Evolutionary conservation across 2,113 vertebrate species (phyloP).

Genomic region (Rhea americana): DNA sequence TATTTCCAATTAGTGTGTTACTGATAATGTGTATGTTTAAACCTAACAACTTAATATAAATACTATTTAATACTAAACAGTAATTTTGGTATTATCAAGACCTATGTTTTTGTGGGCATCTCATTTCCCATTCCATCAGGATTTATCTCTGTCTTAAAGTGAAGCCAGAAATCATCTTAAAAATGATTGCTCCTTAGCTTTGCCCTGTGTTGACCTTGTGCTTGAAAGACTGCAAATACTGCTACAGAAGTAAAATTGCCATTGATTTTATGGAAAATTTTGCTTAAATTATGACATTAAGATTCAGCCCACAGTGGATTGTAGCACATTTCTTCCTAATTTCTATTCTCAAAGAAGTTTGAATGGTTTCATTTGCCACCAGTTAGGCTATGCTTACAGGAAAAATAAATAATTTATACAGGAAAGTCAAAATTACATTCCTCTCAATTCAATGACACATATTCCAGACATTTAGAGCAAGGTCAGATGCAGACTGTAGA

Average conservation of each 20-base stretch:
- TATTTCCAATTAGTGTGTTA: not conserved
- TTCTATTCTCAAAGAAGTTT: not conserved
- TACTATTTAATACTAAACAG: not conserved
- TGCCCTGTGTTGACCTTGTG: not conserved
- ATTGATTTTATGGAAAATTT: constrained; percentile 7
- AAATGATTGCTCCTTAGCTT: constrained; percentile 1
- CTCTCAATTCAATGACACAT: not conserved
- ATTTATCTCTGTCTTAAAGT: not conserved
- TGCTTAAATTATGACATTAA: not conserved
- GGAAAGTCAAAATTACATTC: not conserved
- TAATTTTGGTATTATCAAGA: not conserved
- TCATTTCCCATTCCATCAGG: not conserved
- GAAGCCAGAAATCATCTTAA: not conserved
- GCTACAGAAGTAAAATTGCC: not conserved
- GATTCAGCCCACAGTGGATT: not conserved
- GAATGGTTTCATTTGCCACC: not conserved
- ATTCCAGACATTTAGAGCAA: constrained; percentile 23
- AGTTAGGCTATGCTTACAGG: not conserved
- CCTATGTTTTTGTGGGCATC: not conserved
- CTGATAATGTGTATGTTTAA: not conserved
- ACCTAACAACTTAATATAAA: not conserved
- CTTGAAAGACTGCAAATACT: not conserved
- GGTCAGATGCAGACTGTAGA: not conserved
- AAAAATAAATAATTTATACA: not conserved
- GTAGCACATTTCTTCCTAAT: not conserved